These are phyloP conservation scores for Diaphora mendica DNA, from an alignment of 2,888 invertebrate genomes.

Conservation along the genomic window DNA sequence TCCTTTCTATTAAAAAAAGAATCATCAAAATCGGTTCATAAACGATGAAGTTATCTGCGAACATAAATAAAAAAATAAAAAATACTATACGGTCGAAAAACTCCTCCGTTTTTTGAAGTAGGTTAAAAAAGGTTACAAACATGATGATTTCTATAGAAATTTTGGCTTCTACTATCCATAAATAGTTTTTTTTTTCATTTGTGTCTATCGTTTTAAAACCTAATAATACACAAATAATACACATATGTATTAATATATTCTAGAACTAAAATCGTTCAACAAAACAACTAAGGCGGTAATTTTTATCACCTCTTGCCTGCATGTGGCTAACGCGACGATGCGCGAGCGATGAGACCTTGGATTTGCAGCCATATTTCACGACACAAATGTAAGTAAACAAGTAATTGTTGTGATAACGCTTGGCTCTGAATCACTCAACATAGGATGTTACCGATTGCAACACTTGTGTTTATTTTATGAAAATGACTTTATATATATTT, in stretches of 20 bases:
- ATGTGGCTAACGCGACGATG: neutral
- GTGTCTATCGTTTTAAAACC: neutral
- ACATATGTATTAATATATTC: neutral
- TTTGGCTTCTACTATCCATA: neutral
- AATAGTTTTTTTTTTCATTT: neutral
- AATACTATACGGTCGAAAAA: no score
- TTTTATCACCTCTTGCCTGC: slow-evolving; percentile 1
- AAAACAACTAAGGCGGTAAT: neutral
- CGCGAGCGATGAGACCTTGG: neutral
- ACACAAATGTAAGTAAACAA: slow-evolving; percentile 4
- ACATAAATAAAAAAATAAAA: no score
- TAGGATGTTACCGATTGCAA: neutral
- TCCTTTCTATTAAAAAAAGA: no score
- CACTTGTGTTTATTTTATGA: neutral
- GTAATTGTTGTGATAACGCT: slow-evolving; percentile 1
- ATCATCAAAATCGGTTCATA: no score
- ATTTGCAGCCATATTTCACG: neutral
- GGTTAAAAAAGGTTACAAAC: no score
- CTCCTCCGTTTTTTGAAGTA: no score
- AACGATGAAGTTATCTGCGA: no score
- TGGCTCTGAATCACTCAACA: neutral
- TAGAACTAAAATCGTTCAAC: neutral
- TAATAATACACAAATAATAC: no score
- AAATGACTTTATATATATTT: neutral
- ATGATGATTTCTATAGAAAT: neutral